A percentile compares a stretch with the other conserved stretches of the same genome.
Conservation (phyloP, 2,888 invertebrate species). For the Alviniconcha strummeri region DNA sequence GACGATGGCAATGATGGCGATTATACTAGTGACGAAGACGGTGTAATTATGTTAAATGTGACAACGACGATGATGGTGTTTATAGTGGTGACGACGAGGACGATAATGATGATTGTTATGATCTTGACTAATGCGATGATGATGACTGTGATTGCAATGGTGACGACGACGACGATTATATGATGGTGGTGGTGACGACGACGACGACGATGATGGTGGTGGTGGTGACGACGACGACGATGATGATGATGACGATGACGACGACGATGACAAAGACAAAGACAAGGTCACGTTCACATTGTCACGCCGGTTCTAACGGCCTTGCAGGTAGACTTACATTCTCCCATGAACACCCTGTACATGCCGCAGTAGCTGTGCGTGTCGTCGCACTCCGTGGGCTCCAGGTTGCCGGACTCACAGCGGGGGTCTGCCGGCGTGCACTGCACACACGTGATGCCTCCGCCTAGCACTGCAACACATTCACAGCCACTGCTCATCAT, state of each 20-base stretch:
- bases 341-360: constrained; percentile 26
- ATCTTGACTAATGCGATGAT: neutral
- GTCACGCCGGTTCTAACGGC: neutral
- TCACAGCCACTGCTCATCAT: neutral
- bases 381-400: constrained; percentile 15
- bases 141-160: too few species aligned
- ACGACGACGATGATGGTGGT: neutral
- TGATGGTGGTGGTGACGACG: neutral
- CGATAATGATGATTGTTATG: neutral
- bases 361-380: constrained; percentile 18
- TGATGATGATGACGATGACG: neutral
- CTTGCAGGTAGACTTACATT: constrained; percentile 7
- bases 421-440: constrained; percentile 28
- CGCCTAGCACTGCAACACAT: neutral
- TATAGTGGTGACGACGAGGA: neutral
- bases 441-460: constrained; percentile 28
- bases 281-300: neutral
- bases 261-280: neutral
- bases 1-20: too few species aligned
- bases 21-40: too few species aligned
- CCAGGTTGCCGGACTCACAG: constrained; percentile 30
- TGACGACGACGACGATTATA: neutral
- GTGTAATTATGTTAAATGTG: neutral
- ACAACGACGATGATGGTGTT: neutral
- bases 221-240: neutral